Conservation (phyloP, 1,140 invertebrate species). For the Neodiprion fabricii region DNA sequence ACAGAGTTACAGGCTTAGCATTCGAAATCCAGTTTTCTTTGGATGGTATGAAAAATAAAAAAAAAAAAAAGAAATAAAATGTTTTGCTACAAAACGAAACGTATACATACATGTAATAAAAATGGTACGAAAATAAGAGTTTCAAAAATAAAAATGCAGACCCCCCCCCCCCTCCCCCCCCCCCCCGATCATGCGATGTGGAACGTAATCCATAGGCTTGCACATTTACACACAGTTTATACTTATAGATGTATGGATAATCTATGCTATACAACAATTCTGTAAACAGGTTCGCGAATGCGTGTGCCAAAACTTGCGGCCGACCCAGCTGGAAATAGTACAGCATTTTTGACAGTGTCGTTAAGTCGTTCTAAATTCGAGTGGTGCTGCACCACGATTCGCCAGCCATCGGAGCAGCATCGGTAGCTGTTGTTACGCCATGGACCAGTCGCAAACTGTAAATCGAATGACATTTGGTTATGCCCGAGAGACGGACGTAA, state of each 20-base stretch:
- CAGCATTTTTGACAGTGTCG: constrained; percentile 4
- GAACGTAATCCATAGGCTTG: not conserved
- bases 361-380: not conserved
- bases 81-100: not conserved
- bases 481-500: too few relatives aligned
- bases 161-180: not conserved
- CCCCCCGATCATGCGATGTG: not conserved
- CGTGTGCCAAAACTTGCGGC: not conserved
- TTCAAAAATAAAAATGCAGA: not conserved
- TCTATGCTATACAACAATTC: too few relatives aligned
- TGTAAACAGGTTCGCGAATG: not conserved
- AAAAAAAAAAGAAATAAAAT: too few relatives aligned
- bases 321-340: constrained; percentile 1
- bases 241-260: too few relatives aligned
- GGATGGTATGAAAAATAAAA: too few relatives aligned
- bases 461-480: too few relatives aligned
- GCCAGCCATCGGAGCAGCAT: too few relatives aligned
- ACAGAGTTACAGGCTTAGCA: too few relatives aligned
- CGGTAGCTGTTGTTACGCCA: too few relatives aligned
- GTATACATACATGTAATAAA: not conserved
- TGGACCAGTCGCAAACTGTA: too few relatives aligned
- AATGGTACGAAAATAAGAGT: too few relatives aligned
- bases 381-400: not conserved
- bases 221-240: not conserved
- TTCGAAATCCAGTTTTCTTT: too few relatives aligned